Percentiles rank a stretch among this genome's conserved stretches.
Conservation (phyloP, 2,888 invertebrate species). For the Ganaspis brasiliensis region DNA sequence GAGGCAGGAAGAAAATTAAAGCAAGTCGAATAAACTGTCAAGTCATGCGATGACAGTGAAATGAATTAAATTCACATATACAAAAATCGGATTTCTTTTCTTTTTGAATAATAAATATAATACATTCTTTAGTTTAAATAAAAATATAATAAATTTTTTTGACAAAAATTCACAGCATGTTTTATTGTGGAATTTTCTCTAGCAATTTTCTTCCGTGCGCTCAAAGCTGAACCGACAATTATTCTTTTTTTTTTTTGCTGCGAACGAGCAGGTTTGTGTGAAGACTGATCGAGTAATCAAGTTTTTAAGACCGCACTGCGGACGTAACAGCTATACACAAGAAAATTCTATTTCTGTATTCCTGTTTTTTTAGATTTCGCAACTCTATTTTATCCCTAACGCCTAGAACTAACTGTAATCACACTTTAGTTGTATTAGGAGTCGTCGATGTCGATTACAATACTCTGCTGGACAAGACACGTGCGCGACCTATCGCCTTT, state of each 20-base stretch:
- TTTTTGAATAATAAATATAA: no score
- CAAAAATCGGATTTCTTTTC: no score
- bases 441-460: constrained; percentile 25
- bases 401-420: constrained; percentile 9
- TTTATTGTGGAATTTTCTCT: background rate
- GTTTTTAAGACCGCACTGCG: constrained; percentile 54
- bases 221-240: constrained; percentile 56
- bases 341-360: constrained; percentile 26
- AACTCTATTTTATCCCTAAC: constrained; percentile 16
- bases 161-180: background rate
- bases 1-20: background rate
- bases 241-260: constrained; percentile 51
- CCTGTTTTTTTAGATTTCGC: constrained; percentile 9
- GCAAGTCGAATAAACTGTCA: background rate
- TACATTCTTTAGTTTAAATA: no score
- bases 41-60: background rate
- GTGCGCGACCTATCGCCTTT: constrained; percentile 28
- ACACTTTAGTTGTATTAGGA: constrained; percentile 12
- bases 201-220: constrained; percentile 51
- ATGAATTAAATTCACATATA: background rate
- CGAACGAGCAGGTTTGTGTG: constrained; percentile 41
- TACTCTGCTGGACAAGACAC: constrained; percentile 6
- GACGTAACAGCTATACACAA: constrained; percentile 47
- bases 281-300: constrained; percentile 46
- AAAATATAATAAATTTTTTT: no score